Evolutionary conservation across 2,888 invertebrate genomes (phyloP), one percentile per base, ranked within the genome.

Genomic region (Chrysolina oricalcia): DNA sequence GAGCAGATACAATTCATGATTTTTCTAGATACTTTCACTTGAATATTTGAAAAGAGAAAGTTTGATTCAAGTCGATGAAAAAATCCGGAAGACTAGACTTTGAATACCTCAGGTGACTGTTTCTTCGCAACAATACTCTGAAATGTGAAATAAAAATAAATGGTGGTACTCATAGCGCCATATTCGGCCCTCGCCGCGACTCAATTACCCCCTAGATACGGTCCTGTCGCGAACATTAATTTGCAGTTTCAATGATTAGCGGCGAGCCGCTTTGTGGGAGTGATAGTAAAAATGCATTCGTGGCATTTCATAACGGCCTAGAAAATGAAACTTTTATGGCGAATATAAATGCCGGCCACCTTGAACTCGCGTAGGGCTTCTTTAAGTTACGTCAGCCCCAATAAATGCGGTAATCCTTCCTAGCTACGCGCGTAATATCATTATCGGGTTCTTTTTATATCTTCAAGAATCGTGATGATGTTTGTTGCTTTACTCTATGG

Each of bases 311-410:
- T 69, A 77, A 74, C 75, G 83, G 80, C 82, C 83, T 83, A 81
- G 85, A 85, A 83, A 85, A 80, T 81, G 73, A 80, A 81, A 84
- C 80, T 81, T 81, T 82, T 84, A 81, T 81, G 75, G 72, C 41
- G 13, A 68, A 68, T 59, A 70, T 76, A 82, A 83, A 83, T 82
- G 82, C 79, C 69, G 81, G 77, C 80, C 79, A 83, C 86, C 85
- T 86, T 86, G 85, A 86, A 85, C 85, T 81, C 82, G 70, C 73
- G 76, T 82, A 79, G 78, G 81, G 80, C 80, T 81, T 80, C 80
- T 73, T 79, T 78, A 64, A 43, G 70, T 80, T 80, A 80, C 79
- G 81, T 81, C 75, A 81, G 64, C 53, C 66, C 50, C 70, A 72
- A 75, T 76, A 75, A 71, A 76, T 82, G 80, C 79, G 56, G 68